Conservation (phyloP, 1,140 invertebrate species). For the Drosophila cardini region DNA sequence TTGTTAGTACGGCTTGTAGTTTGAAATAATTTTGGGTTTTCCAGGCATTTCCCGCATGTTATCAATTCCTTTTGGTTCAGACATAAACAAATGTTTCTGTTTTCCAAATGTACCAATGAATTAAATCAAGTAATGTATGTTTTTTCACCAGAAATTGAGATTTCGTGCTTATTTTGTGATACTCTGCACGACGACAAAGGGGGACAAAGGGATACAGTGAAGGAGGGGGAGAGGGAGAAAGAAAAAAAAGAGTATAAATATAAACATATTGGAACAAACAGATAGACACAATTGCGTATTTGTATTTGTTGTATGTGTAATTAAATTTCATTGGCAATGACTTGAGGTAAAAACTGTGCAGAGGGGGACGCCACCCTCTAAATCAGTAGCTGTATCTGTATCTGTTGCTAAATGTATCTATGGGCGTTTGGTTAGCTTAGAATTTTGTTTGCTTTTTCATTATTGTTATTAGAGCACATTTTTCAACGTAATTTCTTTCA, state of each 20-base stretch:
- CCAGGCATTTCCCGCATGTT: background rate
- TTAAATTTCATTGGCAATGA: constrained; percentile 71
- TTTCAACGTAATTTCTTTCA: constrained; percentile 80
- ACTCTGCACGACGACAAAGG: constrained; percentile 6
- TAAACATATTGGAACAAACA: constrained; percentile 63
- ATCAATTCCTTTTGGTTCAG: background rate
- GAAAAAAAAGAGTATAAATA: constrained; percentile 43
- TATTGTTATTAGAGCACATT: constrained; percentile 82
- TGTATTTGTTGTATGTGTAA: constrained; percentile 64
- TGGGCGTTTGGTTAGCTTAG: constrained; percentile 48
- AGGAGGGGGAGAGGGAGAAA: background rate
- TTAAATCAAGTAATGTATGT: constrained; percentile 60
- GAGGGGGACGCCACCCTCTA: constrained; percentile 10
- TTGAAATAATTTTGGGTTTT: background rate
- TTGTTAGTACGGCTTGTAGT: too few species aligned
- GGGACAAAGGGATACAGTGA: background rate
- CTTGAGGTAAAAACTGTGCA: constrained; percentile 56
- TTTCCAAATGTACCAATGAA: constrained; percentile 50
- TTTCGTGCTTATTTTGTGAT: constrained; percentile 46
- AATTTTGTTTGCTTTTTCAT: constrained; percentile 78
- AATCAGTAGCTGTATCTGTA: constrained; percentile 13
- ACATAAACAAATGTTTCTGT: constrained; percentile 32
- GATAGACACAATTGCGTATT: constrained; percentile 63
- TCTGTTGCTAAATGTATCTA: constrained; percentile 16
- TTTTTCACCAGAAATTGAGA: constrained; percentile 57